Percentiles rank a stretch among this genome's conserved stretches.
phyloP scores from a whole-genome alignment of 37 sponge, comb jelly and placozoan genomes.

The Axinella damicornis region DNA sequence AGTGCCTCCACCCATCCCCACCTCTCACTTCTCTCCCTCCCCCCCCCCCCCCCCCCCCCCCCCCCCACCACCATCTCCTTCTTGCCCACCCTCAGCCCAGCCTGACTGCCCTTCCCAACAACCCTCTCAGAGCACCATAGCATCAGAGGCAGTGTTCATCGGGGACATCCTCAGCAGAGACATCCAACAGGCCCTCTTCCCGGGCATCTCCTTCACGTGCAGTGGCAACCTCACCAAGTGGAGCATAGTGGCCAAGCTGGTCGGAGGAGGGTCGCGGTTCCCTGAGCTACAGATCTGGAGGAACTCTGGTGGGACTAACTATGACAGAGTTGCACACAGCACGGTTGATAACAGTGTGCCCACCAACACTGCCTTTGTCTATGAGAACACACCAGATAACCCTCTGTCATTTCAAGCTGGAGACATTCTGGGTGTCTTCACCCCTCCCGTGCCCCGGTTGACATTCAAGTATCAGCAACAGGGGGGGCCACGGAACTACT shows the following conservation, averaged over 20 bases:
- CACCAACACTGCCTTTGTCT: neutral
- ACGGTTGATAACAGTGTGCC: neutral
- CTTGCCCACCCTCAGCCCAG: too few species aligned
- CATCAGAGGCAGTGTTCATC: neutral
- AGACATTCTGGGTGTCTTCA: constrained; percentile 11
- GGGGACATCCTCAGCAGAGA: neutral
- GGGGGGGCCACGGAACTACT: constrained; percentile 7
- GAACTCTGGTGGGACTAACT: neutral
- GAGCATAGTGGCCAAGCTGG: neutral
- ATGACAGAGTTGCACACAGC: neutral
- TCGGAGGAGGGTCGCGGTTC: neutral
- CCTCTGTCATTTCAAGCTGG: constrained; percentile 1
- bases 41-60: too few species aligned
- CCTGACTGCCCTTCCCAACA: too few species aligned
- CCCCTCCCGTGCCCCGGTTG: neutral
- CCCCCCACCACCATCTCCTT: too few species aligned
- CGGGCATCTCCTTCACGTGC: neutral
- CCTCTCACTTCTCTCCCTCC: too few species aligned
- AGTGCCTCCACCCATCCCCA: too few species aligned
- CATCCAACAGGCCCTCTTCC: constrained; percentile 4
- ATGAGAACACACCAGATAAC: neutral
- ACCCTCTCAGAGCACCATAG: too few species aligned
- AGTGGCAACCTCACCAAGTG: neutral
- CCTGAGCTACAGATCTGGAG: constrained; percentile 17
- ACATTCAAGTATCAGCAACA: constrained; percentile 9